Evolutionary conservation across 1,140 invertebrate species (phyloP), one percentile per base, ranked within the genome.

Genomic region (Pararge aegeria): DNA sequence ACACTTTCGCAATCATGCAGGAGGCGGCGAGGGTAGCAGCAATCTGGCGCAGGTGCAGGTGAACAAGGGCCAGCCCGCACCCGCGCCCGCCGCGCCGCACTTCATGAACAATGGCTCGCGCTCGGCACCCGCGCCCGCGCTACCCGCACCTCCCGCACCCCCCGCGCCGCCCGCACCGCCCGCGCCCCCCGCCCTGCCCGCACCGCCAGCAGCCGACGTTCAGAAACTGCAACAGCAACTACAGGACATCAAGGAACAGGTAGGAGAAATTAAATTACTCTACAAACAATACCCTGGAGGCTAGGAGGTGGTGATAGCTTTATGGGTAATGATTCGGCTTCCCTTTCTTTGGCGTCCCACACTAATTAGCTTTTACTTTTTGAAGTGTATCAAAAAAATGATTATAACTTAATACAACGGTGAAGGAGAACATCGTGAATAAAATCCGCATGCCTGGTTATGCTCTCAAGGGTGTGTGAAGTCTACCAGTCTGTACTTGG

Each of bases 161-260:
- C n/a, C n/a, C n/a, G n/a, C n/a, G 38, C 38, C 68, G 5, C 40
- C 77, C 21, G 65, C 71, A 0, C 61, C 68, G 7, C 54, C 81
- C 40, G 53, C 70, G 1, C 56, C 64, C 67, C 18, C 76, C 80
- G 21, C 49, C 3, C 40, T 72, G 2, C 78, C 78, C 70, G 96
- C 79, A 54, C 48, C 78, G 10, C 58, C 55, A 44, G 49, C 66
- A 30, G 57, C 66, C 7, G 97, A 98, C 87, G 94, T 98, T 50
- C 96, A 98, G 87, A 98, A 98, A 82, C 90, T 99, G 12, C 96
- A 98, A 78, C 97, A 99, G 82, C 97, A 99, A 83, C 90, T 99
- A 59, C 97, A 98, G 87, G 98, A 99, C 82, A 98, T 99, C 62
- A 98, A 98, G 81, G 98, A 99, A 90, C 97, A 98, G 93, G 97